Evolutionary conservation across 2,888 invertebrate species (phyloP).

Genomic region (Rhamphomyia laevipes): DNA sequence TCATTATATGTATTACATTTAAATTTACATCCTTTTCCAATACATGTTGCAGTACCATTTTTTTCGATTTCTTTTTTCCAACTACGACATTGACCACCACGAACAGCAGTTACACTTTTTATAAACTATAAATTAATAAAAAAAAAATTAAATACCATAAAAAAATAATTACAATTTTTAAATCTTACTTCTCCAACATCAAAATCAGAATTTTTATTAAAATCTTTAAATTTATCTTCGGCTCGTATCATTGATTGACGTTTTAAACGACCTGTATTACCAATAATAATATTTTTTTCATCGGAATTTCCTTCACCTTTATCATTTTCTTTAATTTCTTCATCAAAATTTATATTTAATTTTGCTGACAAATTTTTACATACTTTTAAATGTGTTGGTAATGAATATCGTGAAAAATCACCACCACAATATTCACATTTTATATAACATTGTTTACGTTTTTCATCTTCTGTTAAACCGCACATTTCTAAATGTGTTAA

Average conservation of each 20-base stretch:
- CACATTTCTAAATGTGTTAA: conserved; percentile 28
- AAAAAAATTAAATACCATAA: background rate
- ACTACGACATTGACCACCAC: conserved; percentile 2
- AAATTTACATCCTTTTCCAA: conserved; percentile 28
- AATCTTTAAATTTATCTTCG: conserved; percentile 25
- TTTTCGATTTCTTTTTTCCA: conserved; percentile 20
- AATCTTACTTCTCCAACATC: conserved; percentile 11
- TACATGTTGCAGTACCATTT: conserved; percentile 25
- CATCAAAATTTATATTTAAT: background rate
- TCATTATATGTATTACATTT: conserved; percentile 19
- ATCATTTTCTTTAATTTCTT: background rate
- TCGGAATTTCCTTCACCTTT: too few species aligned
- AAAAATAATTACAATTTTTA: background rate
- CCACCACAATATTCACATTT: conserved; percentile 23
- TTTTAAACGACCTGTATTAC: conserved; percentile 29
- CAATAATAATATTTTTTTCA: background rate
- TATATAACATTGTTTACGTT: conserved; percentile 13
- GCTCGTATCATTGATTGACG: conserved; percentile 31
- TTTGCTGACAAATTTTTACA: conserved; percentile 14
- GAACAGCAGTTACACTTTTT: conserved; percentile 3
- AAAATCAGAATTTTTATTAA: conserved; percentile 13
- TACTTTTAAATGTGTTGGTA: conserved; percentile 18
- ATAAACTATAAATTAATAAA: conserved; percentile 7
- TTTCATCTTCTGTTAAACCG: conserved; percentile 17
- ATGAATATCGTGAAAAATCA: conserved; percentile 17